phyloP scores from a whole-genome alignment of 53 echinoderm and acorn worm species.

The Zoroaster sp. region DNA sequence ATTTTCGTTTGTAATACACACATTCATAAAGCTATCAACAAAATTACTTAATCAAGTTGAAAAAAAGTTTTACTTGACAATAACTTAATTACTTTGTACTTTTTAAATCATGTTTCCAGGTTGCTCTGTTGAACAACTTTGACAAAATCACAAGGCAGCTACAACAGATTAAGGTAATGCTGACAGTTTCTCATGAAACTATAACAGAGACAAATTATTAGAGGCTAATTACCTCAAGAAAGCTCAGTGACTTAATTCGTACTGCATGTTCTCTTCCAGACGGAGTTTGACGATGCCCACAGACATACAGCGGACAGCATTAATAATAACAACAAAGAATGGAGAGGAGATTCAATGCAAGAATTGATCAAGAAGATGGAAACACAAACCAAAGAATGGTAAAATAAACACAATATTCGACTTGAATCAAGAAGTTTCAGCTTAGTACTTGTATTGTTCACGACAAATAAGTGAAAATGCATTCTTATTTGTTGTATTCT shows the following conservation, averaged over 20 bases:
- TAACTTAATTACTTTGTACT: too few species aligned
- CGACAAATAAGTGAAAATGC: too few species aligned
- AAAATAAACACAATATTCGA: not conserved
- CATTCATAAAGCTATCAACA: too few species aligned
- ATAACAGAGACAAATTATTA: not conserved
- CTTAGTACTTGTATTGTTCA: too few species aligned
- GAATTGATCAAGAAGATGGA: not conserved
- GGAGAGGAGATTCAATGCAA: not conserved
- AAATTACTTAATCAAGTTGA: too few species aligned
- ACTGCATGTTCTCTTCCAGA: not conserved
- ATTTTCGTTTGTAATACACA: too few species aligned
- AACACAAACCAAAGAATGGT: not conserved
- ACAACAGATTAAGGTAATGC: not conserved
- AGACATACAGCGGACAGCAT: not conserved
- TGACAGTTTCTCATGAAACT: not conserved
- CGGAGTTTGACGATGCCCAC: not conserved
- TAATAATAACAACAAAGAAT: conserved; percentile 6
- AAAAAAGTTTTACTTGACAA: not conserved
- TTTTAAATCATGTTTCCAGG: too few species aligned
- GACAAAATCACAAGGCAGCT: conserved; percentile 3
- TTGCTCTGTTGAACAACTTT: conserved; percentile 40
- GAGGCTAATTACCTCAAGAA: not conserved
- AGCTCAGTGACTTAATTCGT: too few species aligned
- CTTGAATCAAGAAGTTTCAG: too few species aligned
- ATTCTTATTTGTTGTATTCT: too few species aligned